Base-by-base conservation (phyloP, 2,888 invertebrate species). In the Cephonodes hylas region DNA sequence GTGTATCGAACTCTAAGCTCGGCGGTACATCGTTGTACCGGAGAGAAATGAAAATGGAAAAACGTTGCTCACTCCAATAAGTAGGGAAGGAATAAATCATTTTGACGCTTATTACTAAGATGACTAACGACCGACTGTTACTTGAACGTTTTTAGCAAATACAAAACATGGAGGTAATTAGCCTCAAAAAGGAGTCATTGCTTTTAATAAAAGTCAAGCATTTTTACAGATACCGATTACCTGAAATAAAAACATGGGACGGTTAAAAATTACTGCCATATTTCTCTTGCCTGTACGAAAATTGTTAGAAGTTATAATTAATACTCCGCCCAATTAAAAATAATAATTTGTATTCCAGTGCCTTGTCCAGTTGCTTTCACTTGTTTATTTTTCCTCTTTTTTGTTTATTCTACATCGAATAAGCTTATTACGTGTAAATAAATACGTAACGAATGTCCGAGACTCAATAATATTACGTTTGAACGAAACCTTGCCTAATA, bases 21-120 rank as follows among this genome's bases (percentile, higher is more conserved):
- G 34, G 2, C 44, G 7, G 18, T 7, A 44, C 20, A 44, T 20
- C 10, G 44, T 20, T 44, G 27, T 53, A 31, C 53, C 60, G 5
- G 25, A 25, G 59, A 18, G 64, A 62, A 64, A 63, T 58, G 63
- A 61, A 63, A 60, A 66, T 66, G 69, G 68, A 64, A 65, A 73
- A 61, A 65, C 59, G 59, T 70, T 69, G 67, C 65, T 65, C 62
- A 64, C 65, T 70, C 72, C 71, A 76, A 78, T 76, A 76, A 75
- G 74, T 74, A 68, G 75, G 73, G 64, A 67, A 70, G 72, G 70
- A 76, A 81, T 82, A 81, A 82, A 82, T 82, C 80, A 81, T 81
- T 79, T 79, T 79, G 84, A 83, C 85, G 78, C 76, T 83, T 84
- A 83, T 84, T 84, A 77, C 82, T 65, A 65, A 76, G 79, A 83